phyloP scores from a whole-genome alignment of 2,888 invertebrate species.

The Caenorhabditis sulstoni region DNA sequence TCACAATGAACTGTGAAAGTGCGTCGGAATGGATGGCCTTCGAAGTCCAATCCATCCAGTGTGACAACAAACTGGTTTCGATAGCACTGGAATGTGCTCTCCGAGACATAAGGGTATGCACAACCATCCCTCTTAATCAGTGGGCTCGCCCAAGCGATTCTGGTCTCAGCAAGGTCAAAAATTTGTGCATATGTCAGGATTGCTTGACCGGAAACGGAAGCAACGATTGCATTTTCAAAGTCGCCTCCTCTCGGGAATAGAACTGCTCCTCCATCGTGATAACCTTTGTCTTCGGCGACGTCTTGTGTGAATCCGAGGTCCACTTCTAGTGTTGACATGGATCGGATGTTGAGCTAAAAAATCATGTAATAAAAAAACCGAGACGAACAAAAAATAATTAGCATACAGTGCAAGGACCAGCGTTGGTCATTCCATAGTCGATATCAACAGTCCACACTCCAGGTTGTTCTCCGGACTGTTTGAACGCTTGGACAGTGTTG shows the following conservation, averaged over 20 bases:
- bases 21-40: slow-evolving; percentile 71
- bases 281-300: slow-evolving; percentile 57
- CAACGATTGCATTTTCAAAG: slow-evolving; percentile 65
- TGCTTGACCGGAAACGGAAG: slow-evolving; percentile 42
- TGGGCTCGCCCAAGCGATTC: slow-evolving; percentile 69
- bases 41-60: slow-evolving; percentile 68
- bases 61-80: slow-evolving; percentile 62
- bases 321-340: slow-evolving; percentile 52
- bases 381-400: not conserved
- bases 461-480: slow-evolving; percentile 48
- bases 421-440: slow-evolving; percentile 40
- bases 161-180: slow-evolving; percentile 64
- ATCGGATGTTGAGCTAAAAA: slow-evolving; percentile 61
- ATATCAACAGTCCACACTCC: slow-evolving; percentile 66
- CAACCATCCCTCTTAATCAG: slow-evolving; percentile 60
- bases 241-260: slow-evolving; percentile 61
- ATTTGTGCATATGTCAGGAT: slow-evolving; percentile 63
- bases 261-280: slow-evolving; percentile 61
- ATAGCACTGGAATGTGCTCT: slow-evolving; percentile 64
- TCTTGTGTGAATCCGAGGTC: slow-evolving; percentile 68
- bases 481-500: slow-evolving; percentile 58
- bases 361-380: too few relatives aligned
- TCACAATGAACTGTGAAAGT: slow-evolving; percentile 69
- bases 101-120: slow-evolving; percentile 64
- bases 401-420: slow-evolving; percentile 61